These are phyloP conservation scores for Pongo abelii DNA, from an alignment of 2,113 vertebrate species.

Conservation along the genomic window DNA sequence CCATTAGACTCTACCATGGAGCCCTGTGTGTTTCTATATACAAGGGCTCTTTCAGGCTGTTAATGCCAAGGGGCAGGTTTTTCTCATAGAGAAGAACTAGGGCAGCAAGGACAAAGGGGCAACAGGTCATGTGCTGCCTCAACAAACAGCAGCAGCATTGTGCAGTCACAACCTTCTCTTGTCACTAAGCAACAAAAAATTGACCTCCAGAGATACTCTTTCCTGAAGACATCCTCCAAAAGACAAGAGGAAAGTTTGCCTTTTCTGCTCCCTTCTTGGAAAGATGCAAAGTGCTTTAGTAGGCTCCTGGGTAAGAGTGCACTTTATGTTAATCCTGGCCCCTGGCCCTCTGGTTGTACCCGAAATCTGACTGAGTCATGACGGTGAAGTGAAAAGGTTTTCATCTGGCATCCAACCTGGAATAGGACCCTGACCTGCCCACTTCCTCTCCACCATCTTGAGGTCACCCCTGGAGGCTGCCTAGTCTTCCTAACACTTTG, in stretches of 20 bases:
- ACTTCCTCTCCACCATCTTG: background rate
- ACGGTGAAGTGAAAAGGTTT: background rate
- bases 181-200: constrained; percentile 79
- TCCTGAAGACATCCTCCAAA: constrained; percentile 50
- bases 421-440: background rate
- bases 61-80: background rate
- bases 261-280: constrained; percentile 58
- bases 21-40: background rate
- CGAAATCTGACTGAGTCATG: background rate
- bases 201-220: constrained; percentile 57
- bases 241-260: constrained; percentile 52
- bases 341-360: background rate
- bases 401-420: background rate
- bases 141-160: constrained; percentile 62
- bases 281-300: constrained; percentile 75
- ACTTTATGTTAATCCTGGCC: background rate
- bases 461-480: background rate
- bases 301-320: constrained; percentile 79
- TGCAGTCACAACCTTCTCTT: constrained; percentile 65
- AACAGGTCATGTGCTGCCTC: background rate
- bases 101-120: constrained; percentile 27
- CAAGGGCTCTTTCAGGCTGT: background rate
- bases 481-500: background rate
- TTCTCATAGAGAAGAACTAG: constrained; percentile 8
- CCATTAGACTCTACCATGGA: background rate